Base-by-base conservation (phyloP, 2,888 invertebrate genomes). In the Polydrusus cervinus region DNA sequence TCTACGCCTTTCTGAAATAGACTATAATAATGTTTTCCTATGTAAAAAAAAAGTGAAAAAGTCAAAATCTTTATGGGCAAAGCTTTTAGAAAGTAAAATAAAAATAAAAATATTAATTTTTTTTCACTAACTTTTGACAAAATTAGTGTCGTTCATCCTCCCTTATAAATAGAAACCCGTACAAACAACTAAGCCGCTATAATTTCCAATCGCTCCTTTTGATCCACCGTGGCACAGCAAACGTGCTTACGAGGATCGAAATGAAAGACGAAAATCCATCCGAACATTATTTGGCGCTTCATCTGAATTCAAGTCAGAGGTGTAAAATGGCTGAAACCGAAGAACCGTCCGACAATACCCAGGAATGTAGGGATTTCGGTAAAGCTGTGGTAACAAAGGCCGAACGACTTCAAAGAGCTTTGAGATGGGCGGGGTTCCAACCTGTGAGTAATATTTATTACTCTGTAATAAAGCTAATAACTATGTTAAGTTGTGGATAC, bases 391-490 rank as follows among this genome's bases (percentile, higher is more conserved):
- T 88, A 18, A 87, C 88, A 80, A 88, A 89, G 68, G 90, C 89
- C 53, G 89, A 90, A 55, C 86, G 86, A 71, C 85, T 91, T 81
- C 89, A 89, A 84, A 87, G 91, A 79, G 88, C 89, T n/a, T 84
- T 91, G 55, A 88, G 89, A 79, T 89, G 89, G 83, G 89, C 88
- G 49, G 90, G 90, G 79, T 89, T 89, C 80, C 90, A 90, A 88
- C 89, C 89, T 89, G 91, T 91, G 84, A 83, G 88, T 76, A 69
- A 69, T 72, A 76, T 72, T 76, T 76, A 76, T 76, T 51, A 57
- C 69, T 43, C 9, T 45, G 55, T 73, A 73, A 72, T 76, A 82
- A 71, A 74, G 72, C 75, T 69, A 69, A 69, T 73, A 67, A 67
- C 38, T 61, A 43, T 60, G 61, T 70, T 61, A 13, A 51, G 38